phyloP scores from a whole-genome alignment of 1,140 invertebrate genomes.

The Agrilus planipennis region DNA sequence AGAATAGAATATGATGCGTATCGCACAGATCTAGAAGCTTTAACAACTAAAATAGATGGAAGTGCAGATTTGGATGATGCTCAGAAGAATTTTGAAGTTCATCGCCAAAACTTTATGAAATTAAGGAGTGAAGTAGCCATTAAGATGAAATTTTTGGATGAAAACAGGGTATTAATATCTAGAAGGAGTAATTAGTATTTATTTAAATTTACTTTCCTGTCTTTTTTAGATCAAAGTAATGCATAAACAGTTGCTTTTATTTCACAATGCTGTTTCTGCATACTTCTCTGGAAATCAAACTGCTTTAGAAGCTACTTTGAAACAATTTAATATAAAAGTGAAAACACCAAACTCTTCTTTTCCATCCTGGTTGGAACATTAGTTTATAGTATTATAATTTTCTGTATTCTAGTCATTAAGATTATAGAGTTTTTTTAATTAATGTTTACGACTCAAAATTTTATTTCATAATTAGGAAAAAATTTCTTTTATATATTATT shows the following conservation, averaged over 20 bases:
- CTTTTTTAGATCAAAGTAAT: constrained; percentile 85
- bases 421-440: too few relatives aligned
- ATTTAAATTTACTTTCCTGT: constrained; percentile 10
- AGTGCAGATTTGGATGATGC: constrained; percentile 60
- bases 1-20: constrained; percentile 96
- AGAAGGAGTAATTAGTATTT: too few relatives aligned
- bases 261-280: constrained; percentile 92
- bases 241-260: constrained; percentile 91
- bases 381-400: constrained; percentile 20
- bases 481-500: too few relatives aligned
- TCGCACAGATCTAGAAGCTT: constrained; percentile 77
- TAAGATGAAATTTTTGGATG: constrained; percentile 91
- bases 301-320: constrained; percentile 85
- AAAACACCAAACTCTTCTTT: constrained; percentile 59
- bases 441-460: too few relatives aligned
- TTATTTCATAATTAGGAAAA: too few relatives aligned
- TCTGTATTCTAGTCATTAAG: constrained; percentile 6
- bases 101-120: constrained; percentile 84
- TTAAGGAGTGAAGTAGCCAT: constrained; percentile 84
- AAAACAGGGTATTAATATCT: constrained; percentile 69
- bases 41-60: constrained; percentile 50
- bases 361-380: constrained; percentile 69
- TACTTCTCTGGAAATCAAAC: constrained; percentile 94
- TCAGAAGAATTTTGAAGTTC: constrained; percentile 67
- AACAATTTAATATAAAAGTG: constrained; percentile 89